Base-by-base conservation (phyloP, 1,140 invertebrate species). In the Oedothorax gibbosus region DNA sequence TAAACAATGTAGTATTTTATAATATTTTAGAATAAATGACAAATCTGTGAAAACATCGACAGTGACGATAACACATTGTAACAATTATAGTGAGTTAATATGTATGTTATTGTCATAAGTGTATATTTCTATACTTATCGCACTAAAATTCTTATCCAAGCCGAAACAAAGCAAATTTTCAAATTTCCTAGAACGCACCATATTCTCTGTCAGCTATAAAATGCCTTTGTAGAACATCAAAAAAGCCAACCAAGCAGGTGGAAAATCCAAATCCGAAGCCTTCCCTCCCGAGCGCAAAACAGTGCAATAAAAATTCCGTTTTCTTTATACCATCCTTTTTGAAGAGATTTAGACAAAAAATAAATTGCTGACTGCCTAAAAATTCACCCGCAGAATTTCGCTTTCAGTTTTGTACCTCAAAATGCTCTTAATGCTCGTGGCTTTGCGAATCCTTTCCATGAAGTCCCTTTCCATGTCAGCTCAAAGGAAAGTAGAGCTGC, bases 321-420 rank as follows among this genome's bases (percentile, higher is more conserved):
- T 57, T 57, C 71, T 57, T 11, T 57, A 56, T 73, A 20, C 68
- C 18, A 73, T 73, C 53, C 15, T 54, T 50, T 7, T 20, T 14
- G n/a, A n/a, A n/a, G 71, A 73, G 54, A 73, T 73, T 56, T 57
- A 73, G 71, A 56, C 53, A 73, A 73, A 73, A n/a, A 73, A 73
- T 73, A 57, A 73, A 73, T 73, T 73, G 71, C 71, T 73, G 71
- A 73, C 71, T 73, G 9, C 71, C 71, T 57, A 73, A 73, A 73
- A 73, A 20, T 73, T 73, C 49, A n/a, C 14, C 12, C 71, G 57
- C 35, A 9, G 71, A 51, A 50, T 73, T 73, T 50, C 71, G 54
- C 15, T 64, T 77, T 64, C 75, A 77, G 35, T 35, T 77, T 77
- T 77, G 64, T 77, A 77, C 64, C 56, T 77, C 60, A 51, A 49